phyloP scores from a whole-genome alignment of 2,888 invertebrate genomes.

The Leptinotarsa tumamoca region DNA sequence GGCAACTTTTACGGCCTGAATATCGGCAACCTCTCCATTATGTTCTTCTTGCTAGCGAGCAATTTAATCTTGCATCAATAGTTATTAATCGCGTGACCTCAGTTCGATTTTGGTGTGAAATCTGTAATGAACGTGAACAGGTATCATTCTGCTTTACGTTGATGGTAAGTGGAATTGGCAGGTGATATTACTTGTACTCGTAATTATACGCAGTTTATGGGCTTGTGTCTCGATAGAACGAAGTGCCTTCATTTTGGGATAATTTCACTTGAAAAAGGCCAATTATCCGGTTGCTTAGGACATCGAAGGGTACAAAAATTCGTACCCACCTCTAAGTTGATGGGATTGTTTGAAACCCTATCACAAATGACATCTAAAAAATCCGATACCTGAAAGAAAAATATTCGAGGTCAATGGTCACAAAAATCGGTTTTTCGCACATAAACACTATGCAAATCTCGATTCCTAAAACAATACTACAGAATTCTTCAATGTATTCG shows the following conservation, averaged over 20 bases:
- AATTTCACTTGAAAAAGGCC: background rate
- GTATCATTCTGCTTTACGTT: background rate
- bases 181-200: background rate
- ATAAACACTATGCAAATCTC: too few species aligned
- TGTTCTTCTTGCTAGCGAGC: background rate
- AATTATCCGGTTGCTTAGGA: background rate
- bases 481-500: too few species aligned
- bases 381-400: too few species aligned
- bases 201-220: conserved; percentile 6
- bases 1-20: background rate
- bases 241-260: background rate
- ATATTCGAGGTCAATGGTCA: too few species aligned
- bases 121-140: background rate
- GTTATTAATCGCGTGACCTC: conserved; percentile 10
- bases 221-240: background rate
- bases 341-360: too few species aligned
- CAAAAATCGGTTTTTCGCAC: too few species aligned
- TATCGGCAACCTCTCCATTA: background rate
- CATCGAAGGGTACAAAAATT: too few species aligned
- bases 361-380: too few species aligned
- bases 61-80: conserved; percentile 17
- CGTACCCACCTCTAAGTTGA: too few species aligned
- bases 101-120: conserved; percentile 9
- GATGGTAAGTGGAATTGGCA: background rate
- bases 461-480: too few species aligned